Base-by-base conservation (phyloP, 2,797 vertebrate genomes). In the Pelochelys cantorii region DNA sequence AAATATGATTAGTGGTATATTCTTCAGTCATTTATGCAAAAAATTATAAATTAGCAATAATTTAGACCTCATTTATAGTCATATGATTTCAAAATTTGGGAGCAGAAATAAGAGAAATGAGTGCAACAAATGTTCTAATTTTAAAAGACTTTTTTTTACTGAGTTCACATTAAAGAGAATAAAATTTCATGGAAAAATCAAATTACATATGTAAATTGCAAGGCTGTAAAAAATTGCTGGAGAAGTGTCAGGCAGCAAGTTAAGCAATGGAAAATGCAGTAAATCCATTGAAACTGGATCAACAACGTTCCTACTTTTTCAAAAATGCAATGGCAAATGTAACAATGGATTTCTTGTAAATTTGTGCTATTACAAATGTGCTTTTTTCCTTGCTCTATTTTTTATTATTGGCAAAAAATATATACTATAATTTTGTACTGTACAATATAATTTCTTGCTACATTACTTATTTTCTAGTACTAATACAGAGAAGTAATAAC, bases 311-410 rank as follows among this genome's bases (percentile, higher is more conserved):
- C n/a, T 89, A 94, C 79, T 85, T 93, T 94, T 92, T 75, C 86
- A 94, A 97, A 97, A 95, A 87, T 89, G 95, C 79, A 84, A 87
- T 93, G 95, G 97, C 97, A 96, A 93, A 92, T 75, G 92, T 92
- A 96, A 90, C 79, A 95, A 91, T 97, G 97, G 95, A 96, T 94
- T 96, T 93, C 34, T 11, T 97, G 88, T 95, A 90, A 97, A 95
- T 97, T 98, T 98, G 98, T 98, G 98, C 98, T 98, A 93, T 98
- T 97, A 97, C 92, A 97, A 95, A 98, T 98, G 98, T 98, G 98
- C 98, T 98, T 98, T 97, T 95, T 87, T 93, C 95, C 95, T 97
- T 85, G 86, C 96, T 96, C 95, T 97, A 95, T 92, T 97, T 68
- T 89, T n/a, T 95, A 84, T 74, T 86, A 79, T 53, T 95, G 97